phyloP scores from a whole-genome alignment of 2,797 vertebrate genomes.

The Darevskia mixta region DNA sequence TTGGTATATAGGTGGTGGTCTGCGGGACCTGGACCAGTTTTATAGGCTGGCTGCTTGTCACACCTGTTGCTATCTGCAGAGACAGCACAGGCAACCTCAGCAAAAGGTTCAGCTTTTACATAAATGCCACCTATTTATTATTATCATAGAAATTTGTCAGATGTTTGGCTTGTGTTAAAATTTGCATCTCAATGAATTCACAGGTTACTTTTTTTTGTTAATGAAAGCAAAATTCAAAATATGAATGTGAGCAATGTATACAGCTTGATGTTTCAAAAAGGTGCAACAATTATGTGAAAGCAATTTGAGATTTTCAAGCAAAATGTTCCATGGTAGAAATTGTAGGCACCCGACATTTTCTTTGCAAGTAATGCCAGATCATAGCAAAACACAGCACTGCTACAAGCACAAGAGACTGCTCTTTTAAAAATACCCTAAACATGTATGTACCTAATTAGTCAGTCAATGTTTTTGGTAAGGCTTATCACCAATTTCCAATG shows the following conservation, averaged over 20 bases:
- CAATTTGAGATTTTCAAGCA: slow-evolving; percentile 43
- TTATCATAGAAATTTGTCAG: slow-evolving; percentile 33
- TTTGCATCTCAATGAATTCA: slow-evolving; percentile 56
- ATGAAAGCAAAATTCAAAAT: slow-evolving; percentile 42
- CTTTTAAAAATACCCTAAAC: neutral
- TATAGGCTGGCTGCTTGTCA: slow-evolving; percentile 78
- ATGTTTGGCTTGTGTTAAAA: slow-evolving; percentile 42
- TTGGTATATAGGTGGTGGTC: slow-evolving; percentile 78
- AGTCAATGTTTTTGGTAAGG: slow-evolving; percentile 14
- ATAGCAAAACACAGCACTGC: slow-evolving; percentile 38
- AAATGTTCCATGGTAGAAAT: slow-evolving; percentile 57
- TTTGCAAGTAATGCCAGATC: slow-evolving; percentile 29
- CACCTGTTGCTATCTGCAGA: slow-evolving; percentile 82
- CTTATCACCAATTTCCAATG: slow-evolving; percentile 22
- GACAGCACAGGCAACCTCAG: slow-evolving; percentile 79
- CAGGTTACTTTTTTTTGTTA: slow-evolving; percentile 59
- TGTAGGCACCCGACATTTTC: slow-evolving; percentile 32
- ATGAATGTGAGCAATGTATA: slow-evolving; percentile 43
- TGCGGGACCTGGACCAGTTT: slow-evolving; percentile 77
- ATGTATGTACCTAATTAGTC: neutral
- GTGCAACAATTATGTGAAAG: slow-evolving; percentile 44
- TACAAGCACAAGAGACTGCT: slow-evolving; percentile 9
- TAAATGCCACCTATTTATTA: slow-evolving; percentile 68
- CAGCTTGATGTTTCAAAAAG: slow-evolving; percentile 54
- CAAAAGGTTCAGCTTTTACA: slow-evolving; percentile 72